phyloP scores from a whole-genome alignment of 1,140 invertebrate species.

The Leguminivora glycinivorella region DNA sequence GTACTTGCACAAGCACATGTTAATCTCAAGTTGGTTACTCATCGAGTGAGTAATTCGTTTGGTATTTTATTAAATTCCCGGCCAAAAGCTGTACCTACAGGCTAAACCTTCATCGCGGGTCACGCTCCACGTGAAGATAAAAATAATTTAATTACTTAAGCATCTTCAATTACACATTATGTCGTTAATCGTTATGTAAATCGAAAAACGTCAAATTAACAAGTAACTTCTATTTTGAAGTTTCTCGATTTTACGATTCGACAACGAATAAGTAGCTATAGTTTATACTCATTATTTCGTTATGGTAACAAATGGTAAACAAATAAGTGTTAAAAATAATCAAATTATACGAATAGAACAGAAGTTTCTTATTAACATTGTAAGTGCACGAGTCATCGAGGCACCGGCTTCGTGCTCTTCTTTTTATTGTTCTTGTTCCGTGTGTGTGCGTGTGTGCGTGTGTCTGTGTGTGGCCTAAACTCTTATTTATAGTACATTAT shows the following conservation, averaged over 20 bases:
- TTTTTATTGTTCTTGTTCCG: not conserved
- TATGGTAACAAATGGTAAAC: not conserved
- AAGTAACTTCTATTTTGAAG: no score
- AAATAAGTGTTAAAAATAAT: not conserved
- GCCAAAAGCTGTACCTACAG: not conserved
- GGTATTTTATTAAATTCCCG: not conserved
- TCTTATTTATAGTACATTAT: slow-evolving; percentile 5
- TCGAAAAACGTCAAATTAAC: no score
- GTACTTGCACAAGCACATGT: not conserved
- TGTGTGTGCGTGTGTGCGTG: no score
- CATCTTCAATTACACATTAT: no score
- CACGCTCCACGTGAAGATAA: not conserved
- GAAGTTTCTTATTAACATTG: not conserved
- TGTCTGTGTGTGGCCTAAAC: slow-evolving; percentile 5
- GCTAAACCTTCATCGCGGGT: not conserved
- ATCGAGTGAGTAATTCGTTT: not conserved
- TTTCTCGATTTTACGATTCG: no score
- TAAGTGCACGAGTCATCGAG: not conserved
- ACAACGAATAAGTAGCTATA: no score
- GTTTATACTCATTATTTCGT: no score
- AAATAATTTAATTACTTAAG: not conserved
- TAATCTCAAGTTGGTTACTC: not conserved
- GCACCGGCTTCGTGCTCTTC: not conserved
- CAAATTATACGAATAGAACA: not conserved
- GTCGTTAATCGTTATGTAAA: no score